Conservation (phyloP, 2,797 vertebrate genomes). For the Halcyon smyrnensis region DNA sequence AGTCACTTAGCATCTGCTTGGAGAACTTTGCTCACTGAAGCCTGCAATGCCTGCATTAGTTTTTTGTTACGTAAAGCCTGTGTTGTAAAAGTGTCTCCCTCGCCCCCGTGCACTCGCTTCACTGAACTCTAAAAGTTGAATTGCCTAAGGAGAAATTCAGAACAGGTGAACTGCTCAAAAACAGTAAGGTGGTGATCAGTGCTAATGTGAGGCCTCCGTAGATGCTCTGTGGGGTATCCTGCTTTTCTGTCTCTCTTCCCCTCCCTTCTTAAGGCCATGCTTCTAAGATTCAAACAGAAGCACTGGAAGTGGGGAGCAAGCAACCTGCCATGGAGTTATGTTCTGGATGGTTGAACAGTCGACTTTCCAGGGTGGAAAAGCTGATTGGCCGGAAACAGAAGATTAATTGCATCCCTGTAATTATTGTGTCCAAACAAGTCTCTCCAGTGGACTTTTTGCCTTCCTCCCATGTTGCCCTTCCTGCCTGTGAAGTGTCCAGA, state of each 20-base stretch:
- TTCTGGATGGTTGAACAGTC: not conserved
- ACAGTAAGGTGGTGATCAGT: accelerated
- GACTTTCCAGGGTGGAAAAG: not conserved
- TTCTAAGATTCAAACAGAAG: not conserved
- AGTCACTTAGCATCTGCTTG: not conserved
- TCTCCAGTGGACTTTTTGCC: not conserved
- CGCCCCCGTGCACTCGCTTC: not conserved
- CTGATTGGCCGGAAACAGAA: not conserved
- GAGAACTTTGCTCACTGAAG: not conserved
- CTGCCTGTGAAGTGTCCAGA: not conserved
- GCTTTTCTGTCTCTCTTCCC: not conserved
- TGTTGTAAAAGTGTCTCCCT: not conserved
- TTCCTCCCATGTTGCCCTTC: not conserved
- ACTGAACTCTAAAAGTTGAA: not conserved
- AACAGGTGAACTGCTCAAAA: not conserved
- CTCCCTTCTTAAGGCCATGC: accelerated
- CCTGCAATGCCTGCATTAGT: accelerated
- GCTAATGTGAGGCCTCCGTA: not conserved
- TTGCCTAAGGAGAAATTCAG: not conserved
- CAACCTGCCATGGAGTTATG: accelerated
- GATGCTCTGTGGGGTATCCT: not conserved
- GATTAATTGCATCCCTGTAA: constrained; percentile 16
- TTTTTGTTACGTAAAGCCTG: not conserved
- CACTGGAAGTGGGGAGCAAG: not conserved
- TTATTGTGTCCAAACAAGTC: not conserved